A percentile compares a stretch with the other conserved stretches of the same genome.
Conservation (phyloP, 2,113 vertebrate species). For the Planiliza haematocheilus region DNA sequence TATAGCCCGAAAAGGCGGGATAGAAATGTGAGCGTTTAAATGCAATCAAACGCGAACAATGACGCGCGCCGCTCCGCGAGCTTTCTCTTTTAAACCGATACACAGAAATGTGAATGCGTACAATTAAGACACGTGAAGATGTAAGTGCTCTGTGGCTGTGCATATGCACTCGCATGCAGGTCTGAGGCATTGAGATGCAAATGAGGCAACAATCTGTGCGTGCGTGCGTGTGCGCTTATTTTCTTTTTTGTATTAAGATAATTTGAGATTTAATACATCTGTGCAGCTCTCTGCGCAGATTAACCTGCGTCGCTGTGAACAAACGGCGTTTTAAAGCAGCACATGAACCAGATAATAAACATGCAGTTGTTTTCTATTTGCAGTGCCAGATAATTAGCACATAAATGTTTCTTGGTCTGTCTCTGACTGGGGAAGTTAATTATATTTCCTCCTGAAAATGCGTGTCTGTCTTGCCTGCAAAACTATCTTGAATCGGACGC, state of each 20-base stretch:
- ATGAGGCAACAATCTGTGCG: constrained; percentile 34
- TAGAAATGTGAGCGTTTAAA: constrained; percentile 31
- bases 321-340: constrained; percentile 11
- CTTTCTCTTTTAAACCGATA: constrained; percentile 19
- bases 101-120: constrained; percentile 27
- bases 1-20: constrained; percentile 38
- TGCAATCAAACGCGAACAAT: constrained; percentile 40
- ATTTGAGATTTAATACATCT: not conserved
- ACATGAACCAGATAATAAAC: not conserved
- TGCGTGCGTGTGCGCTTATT: no score
- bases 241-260: constrained; percentile 24
- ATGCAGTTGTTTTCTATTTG: not conserved
- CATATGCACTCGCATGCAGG: not conserved
- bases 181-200: constrained; percentile 55
- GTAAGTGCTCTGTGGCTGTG: constrained; percentile 15
- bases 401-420: not conserved
- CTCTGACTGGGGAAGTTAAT: constrained; percentile 29
- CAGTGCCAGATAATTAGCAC: not conserved
- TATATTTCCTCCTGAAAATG: constrained; percentile 32
- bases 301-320: not conserved
- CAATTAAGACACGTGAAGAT: constrained; percentile 45
- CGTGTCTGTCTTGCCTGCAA: not conserved
- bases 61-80: constrained; percentile 20
- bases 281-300: not conserved
- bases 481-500: constrained; percentile 1